Conservation (phyloP, 1,140 invertebrate genomes). For the Gryon sp. region DNA sequence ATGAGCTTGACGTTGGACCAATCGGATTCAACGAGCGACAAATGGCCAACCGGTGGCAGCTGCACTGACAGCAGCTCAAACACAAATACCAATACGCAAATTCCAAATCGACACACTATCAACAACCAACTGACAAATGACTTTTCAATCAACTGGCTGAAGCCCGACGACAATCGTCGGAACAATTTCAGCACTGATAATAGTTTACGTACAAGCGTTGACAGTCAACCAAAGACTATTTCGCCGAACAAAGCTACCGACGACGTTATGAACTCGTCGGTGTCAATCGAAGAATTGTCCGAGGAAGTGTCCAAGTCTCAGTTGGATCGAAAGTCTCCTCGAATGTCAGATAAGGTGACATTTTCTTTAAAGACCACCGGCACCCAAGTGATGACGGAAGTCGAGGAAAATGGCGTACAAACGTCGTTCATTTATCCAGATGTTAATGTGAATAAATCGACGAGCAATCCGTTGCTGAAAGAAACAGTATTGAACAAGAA, state of each 20-base stretch:
- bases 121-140: constrained; percentile 69
- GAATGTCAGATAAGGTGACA: constrained; percentile 24
- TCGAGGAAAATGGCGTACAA: constrained; percentile 76
- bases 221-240: constrained; percentile 57
- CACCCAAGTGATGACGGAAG: constrained; percentile 71
- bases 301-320: constrained; percentile 77
- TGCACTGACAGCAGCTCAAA: constrained; percentile 72
- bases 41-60: constrained; percentile 75
- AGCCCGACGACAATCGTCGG: constrained; percentile 68
- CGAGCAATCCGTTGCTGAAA: constrained; percentile 30
- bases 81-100: constrained; percentile 73
- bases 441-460: constrained; percentile 9
- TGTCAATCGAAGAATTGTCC: constrained; percentile 78
- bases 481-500: constrained; percentile 80
- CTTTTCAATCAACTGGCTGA: constrained; percentile 77
- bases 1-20: constrained; percentile 79
- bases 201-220: neutral
- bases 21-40: constrained; percentile 74
- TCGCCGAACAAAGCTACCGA: constrained; percentile 75
- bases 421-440: constrained; percentile 72
- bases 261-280: constrained; percentile 70
- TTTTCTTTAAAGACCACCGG: constrained; percentile 63
- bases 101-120: constrained; percentile 66
- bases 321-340: too few species aligned
- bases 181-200: neutral